Base-by-base conservation (phyloP, 1,140 invertebrate species). In the Brachionus asplanchnoidis region DNA sequence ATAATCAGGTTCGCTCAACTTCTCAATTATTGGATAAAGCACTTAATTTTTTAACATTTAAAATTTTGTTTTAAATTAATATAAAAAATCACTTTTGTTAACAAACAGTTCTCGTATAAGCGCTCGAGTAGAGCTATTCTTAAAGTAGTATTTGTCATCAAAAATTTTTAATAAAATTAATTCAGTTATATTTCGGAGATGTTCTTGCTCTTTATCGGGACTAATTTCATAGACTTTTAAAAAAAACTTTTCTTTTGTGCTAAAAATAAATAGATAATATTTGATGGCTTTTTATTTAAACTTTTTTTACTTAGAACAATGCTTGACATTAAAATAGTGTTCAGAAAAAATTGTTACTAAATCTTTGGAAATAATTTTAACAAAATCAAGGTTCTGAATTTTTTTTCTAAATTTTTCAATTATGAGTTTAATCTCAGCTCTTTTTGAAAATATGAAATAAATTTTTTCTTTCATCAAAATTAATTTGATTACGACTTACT, bases 1-100 rank as follows among this genome's bases (percentile, higher is more conserved):
- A 87, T 94, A 95, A 90, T 96, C 95, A 17, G 95, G 95, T 89
- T 96, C 94, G 28, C 94, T 95, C 28, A 96, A 89, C 87, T 93
- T 90, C 87, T 96, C 93, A 87, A 96, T 93, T 40, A 93, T 92
- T 84, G 94, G 94, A 88, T 94, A 93, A 53, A 97, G 89, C 87
- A 95, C 95, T 95, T 87, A 75, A 92, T n/a, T 23, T 17, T 32
- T n/a, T 14, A 14, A 68, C 3, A 23, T 0, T 65, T 65, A 23
- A 23, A 26, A 36, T 6, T 5, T 6, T 36, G 7, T 23, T 65
- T n/a, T 3, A 65, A 65, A 23, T 65, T 65, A n/a, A n/a, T 4
- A 65, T n/a, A 20, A 65, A 87, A 50, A 44, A 88, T 90, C 90
- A 95, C 95, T 93, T 92, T 94, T 94, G 86, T 93, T 94, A 50